Percentiles rank a stretch among this genome's conserved stretches.
Evolutionary conservation across 1,140 invertebrate genomes (phyloP).

Genomic region (Ladona fulva): DNA sequence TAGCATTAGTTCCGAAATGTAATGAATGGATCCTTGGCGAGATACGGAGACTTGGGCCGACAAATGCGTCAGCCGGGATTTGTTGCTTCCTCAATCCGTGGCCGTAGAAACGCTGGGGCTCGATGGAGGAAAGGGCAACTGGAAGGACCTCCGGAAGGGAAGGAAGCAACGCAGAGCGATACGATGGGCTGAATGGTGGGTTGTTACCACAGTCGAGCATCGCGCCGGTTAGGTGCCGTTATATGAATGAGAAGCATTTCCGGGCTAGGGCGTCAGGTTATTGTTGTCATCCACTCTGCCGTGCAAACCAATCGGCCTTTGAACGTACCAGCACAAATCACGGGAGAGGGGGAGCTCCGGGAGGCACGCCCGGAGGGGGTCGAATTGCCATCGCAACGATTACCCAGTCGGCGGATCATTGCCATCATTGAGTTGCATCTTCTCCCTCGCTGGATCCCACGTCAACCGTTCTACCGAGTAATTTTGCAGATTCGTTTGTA

Average conservation of each 20-base stretch:
- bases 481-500: not conserved
- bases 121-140: too few species aligned
- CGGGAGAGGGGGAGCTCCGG: not conserved
- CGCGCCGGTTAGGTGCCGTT: not conserved
- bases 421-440: not conserved
- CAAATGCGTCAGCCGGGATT: too few species aligned
- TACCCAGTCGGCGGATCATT: not conserved
- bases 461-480: not conserved
- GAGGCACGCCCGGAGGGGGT: too few species aligned
- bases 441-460: not conserved
- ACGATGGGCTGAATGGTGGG: not conserved
- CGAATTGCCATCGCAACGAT: not conserved
- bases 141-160: too few species aligned
- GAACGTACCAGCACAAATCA: not conserved
- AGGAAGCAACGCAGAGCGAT: too few species aligned
- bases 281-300: not conserved
- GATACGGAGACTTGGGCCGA: too few species aligned
- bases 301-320: not conserved
- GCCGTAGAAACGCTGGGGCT: too few species aligned
- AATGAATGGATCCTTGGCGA: too few species aligned
- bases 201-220: not conserved
- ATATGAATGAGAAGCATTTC: conserved; percentile 5
- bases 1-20: too few species aligned
- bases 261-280: not conserved
- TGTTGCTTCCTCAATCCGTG: too few species aligned